Percentiles rank a stretch among this genome's conserved stretches.
Evolutionary conservation across 2,888 invertebrate species (phyloP).

Genomic region (Thera britannica): DNA sequence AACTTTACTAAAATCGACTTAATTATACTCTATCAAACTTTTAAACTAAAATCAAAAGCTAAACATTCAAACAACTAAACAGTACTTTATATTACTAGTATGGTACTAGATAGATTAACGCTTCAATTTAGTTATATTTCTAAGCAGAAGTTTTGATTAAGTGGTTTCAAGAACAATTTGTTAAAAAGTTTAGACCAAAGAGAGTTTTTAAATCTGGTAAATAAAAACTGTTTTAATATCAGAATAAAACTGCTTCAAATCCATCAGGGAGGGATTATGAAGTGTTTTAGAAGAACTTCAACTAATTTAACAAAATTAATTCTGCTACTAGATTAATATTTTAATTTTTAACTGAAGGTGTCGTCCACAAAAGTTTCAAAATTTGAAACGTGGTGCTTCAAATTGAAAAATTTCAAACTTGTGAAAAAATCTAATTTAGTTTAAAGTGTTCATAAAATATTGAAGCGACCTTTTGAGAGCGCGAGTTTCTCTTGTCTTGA

Average conservation of each 20-base stretch:
- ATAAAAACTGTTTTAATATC: constrained; percentile 30
- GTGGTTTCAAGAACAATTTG: constrained; percentile 1
- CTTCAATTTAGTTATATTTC: neutral
- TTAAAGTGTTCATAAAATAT: constrained; percentile 75
- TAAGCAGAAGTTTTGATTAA: constrained; percentile 2
- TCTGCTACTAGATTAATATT: constrained; percentile 19
- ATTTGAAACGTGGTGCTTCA: constrained; percentile 30
- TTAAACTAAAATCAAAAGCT: too few relatives aligned
- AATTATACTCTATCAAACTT: too few relatives aligned
- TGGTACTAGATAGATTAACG: neutral
- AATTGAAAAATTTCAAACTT: constrained; percentile 45
- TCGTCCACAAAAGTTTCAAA: constrained; percentile 36
- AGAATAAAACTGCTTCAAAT: constrained; percentile 25
- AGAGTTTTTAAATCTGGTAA: constrained; percentile 19
- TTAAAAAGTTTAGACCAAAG: constrained; percentile 17
- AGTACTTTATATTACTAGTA: too few relatives aligned
- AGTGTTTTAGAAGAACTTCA: constrained; percentile 38
- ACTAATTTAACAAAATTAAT: constrained; percentile 38
- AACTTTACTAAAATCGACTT: too few relatives aligned
- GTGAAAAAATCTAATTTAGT: constrained; percentile 68
- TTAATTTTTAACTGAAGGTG: constrained; percentile 40
- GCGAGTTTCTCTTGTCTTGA: constrained; percentile 63
- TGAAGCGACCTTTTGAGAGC: constrained; percentile 63
- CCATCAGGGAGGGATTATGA: constrained; percentile 29
- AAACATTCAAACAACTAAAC: too few relatives aligned